Percentiles rank a stretch among this genome's conserved stretches.
phyloP scores from a whole-genome alignment of 2,797 vertebrate genomes.

The Sebastes itinus region DNA sequence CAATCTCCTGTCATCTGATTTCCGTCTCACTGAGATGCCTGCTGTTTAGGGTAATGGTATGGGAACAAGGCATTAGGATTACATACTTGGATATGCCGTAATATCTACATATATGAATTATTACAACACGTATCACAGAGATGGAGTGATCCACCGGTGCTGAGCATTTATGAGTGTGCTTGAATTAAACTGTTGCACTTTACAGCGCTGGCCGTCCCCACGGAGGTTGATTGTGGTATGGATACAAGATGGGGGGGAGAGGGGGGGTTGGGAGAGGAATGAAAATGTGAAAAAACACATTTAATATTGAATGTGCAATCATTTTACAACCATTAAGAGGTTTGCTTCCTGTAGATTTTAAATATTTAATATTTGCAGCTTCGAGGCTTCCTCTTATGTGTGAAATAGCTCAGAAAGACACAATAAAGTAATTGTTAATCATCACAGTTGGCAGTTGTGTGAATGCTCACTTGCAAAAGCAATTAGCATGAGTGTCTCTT shows the following conservation, averaged over 20 bases:
- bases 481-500: conserved; percentile 17
- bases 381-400: background rate
- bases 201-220: background rate
- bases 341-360: background rate
- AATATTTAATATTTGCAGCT: conserved; percentile 20
- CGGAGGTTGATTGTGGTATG: conserved; percentile 1
- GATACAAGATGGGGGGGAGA: background rate
- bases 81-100: conserved; percentile 1
- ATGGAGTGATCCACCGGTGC: background rate
- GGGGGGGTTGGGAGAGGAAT: conserved; percentile 1
- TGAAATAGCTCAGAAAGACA: conserved; percentile 22
- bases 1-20: conserved; percentile 27
- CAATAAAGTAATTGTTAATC: conserved; percentile 21
- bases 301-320: conserved; percentile 2
- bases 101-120: conserved; percentile 1
- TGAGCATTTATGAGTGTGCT: background rate
- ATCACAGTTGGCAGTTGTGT: conserved; percentile 24
- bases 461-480: conserved; percentile 7
- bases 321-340: background rate
- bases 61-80: background rate
- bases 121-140: background rate
- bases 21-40: conserved; percentile 15
- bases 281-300: conserved; percentile 7
- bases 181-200: conserved; percentile 27
- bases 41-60: conserved; percentile 5